These are phyloP conservation scores for Pogonus chalceus DNA, from an alignment of 1,140 invertebrate genomes.

Conservation along the genomic window DNA sequence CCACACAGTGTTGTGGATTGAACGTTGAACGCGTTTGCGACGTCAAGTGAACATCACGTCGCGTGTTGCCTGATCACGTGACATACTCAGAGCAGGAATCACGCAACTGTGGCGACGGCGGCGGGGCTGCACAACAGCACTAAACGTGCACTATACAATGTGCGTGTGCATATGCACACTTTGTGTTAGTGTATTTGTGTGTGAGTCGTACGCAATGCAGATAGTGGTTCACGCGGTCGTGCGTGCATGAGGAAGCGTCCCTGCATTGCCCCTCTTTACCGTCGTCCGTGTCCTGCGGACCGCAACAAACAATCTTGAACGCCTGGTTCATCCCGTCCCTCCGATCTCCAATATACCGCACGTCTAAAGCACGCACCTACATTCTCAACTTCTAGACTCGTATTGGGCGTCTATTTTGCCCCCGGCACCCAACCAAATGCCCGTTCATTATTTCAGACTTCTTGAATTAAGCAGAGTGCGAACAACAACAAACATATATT, in stretches of 20 bases:
- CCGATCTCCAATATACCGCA: not conserved
- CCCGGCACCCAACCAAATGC: too few species aligned
- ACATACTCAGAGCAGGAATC: not conserved
- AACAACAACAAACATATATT: too few species aligned
- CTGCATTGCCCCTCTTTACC: too few species aligned
- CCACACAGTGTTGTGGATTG: too few species aligned
- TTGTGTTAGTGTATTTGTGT: not conserved
- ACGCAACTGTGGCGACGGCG: not conserved
- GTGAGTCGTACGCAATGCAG: conserved; percentile 1
- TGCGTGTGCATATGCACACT: not conserved
- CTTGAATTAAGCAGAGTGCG: not conserved
- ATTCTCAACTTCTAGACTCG: too few species aligned
- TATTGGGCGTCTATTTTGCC: too few species aligned
- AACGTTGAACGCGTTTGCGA: too few species aligned
- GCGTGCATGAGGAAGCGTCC: not conserved
- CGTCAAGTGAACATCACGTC: not conserved
- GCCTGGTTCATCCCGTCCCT: not conserved
- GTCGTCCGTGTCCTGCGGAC: too few species aligned
- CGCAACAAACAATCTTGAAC: not conserved
- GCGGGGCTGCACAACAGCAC: not conserved
- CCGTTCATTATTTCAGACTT: not conserved
- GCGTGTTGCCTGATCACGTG: not conserved
- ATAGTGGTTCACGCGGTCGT: not conserved
- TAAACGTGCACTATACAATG: not conserved
- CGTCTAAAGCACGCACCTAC: not conserved